phyloP scores from a whole-genome alignment of 2,797 vertebrate species.

The Eospalax fontanierii region DNA sequence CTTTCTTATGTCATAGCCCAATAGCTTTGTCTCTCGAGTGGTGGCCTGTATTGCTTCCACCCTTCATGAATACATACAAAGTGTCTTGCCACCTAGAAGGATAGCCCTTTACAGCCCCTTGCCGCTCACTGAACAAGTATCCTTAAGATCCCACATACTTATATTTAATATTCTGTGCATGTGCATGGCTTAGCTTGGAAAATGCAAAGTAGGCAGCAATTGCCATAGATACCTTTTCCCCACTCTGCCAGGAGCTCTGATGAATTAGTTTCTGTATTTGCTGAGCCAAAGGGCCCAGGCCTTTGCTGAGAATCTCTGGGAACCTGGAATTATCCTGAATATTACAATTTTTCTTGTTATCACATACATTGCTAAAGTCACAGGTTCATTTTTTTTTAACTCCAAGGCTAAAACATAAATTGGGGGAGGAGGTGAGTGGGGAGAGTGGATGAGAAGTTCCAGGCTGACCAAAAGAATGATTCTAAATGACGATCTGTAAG shows the following conservation, averaged over 20 bases:
- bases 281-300: not conserved
- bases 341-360: conserved; percentile 6
- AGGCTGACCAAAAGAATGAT: not conserved
- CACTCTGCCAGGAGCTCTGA: not conserved
- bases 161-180: conserved; percentile 6
- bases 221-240: not conserved
- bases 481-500: not conserved
- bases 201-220: not conserved
- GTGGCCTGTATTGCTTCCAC: not conserved
- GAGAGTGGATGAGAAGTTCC: not conserved
- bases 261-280: not conserved
- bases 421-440: not conserved
- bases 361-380: not conserved
- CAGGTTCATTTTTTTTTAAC: conserved; percentile 18
- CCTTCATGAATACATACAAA: conserved; percentile 57
- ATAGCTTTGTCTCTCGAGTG: conserved; percentile 64
- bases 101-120: not conserved
- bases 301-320: conserved; percentile 1
- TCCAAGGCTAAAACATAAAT: not conserved
- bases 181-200: not conserved
- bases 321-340: conserved; percentile 35
- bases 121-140: not conserved
- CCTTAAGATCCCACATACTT: not conserved
- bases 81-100: conserved; percentile 60
- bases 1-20: conserved; percentile 55